These are phyloP conservation scores for Portunus trituberculatus DNA, from an alignment of 1,140 invertebrate genomes.

Conservation along the genomic window DNA sequence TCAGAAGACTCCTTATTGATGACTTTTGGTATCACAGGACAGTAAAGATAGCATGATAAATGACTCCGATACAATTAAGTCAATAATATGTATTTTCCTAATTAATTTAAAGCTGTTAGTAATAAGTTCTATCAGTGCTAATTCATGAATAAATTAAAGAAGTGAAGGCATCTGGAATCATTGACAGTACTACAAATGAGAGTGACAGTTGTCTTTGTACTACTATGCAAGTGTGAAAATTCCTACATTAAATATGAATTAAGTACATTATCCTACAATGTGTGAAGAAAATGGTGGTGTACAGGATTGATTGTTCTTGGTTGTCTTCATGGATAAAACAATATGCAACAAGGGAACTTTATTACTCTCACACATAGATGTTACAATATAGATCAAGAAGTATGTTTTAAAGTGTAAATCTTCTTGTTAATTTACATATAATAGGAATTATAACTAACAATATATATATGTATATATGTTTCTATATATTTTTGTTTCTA, in stretches of 20 bases:
- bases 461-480: constrained; percentile 27
- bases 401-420: constrained; percentile 36
- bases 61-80: too few relatives aligned
- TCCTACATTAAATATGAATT: background rate
- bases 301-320: background rate
- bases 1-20: too few relatives aligned
- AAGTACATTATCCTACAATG: background rate
- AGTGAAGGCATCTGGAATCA: too few relatives aligned
- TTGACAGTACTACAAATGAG: too few relatives aligned
- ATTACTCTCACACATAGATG: constrained; percentile 47
- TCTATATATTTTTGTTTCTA: constrained; percentile 31
- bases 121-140: too few relatives aligned
- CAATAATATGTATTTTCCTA: too few relatives aligned
- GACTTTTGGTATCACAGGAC: too few relatives aligned
- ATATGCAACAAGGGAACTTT: constrained; percentile 26
- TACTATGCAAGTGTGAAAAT: background rate
- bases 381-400: constrained; percentile 55
- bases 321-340: background rate
- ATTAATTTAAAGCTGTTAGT: too few relatives aligned
- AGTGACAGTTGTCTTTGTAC: background rate
- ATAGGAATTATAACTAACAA: constrained; percentile 14
- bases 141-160: too few relatives aligned
- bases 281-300: background rate
- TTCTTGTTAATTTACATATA: constrained; percentile 55
- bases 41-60: too few relatives aligned